phyloP scores from a whole-genome alignment of 2,797 vertebrate genomes.

The Phyllotis vaccarum region DNA sequence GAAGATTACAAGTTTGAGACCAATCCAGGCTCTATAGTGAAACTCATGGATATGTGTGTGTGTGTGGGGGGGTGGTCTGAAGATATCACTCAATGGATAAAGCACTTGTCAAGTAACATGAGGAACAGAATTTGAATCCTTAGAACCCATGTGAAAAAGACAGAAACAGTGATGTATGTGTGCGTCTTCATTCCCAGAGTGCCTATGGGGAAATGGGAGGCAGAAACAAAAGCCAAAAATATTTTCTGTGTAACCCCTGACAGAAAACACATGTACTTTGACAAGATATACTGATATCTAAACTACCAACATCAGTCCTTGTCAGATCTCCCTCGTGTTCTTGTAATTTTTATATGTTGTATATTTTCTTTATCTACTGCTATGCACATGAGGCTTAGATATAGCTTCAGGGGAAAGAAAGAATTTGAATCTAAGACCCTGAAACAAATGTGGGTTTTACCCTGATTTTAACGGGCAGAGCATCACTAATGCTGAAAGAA shows the following conservation, averaged over 20 bases:
- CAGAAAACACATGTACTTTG: background rate
- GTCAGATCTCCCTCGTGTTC: constrained; percentile 15
- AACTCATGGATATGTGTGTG: background rate
- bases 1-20: background rate
- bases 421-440: constrained; percentile 14
- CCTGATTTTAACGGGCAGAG: constrained; percentile 9
- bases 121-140: background rate
- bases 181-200: background rate
- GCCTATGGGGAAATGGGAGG: background rate
- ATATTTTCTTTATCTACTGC: constrained; percentile 5
- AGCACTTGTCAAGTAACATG: background rate
- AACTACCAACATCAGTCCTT: background rate
- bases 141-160: background rate
- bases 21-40: background rate
- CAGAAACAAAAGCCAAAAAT: background rate
- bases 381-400: background rate
- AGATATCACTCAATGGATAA: background rate
- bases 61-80: too few relatives aligned
- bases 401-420: background rate
- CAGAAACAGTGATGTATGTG: too few relatives aligned
- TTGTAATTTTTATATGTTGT: background rate
- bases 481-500: background rate
- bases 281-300: background rate
- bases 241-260: background rate
- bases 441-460: background rate